Percentiles rank a stretch among this genome's conserved stretches.
These are phyloP conservation scores for Nomada fucata DNA, from an alignment of 2,888 invertebrate genomes.

Conservation along the genomic window DNA sequence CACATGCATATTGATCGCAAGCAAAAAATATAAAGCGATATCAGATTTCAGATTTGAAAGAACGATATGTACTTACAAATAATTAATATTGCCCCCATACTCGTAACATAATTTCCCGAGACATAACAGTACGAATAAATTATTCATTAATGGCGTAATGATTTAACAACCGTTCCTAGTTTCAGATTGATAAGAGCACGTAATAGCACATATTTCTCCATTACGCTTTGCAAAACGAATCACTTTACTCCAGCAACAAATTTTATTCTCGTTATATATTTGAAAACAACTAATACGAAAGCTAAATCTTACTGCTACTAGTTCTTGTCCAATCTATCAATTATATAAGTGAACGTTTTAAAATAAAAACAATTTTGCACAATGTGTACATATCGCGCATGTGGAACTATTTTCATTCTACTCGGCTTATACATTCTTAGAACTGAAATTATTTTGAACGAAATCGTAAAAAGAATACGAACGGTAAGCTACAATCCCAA, in stretches of 20 bases:
- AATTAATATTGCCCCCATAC: constrained; percentile 11
- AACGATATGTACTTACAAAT: constrained; percentile 10
- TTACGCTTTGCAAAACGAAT: background rate
- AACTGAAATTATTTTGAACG: background rate
- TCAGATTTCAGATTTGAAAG: constrained; percentile 1
- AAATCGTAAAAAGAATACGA: background rate
- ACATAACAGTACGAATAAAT: constrained; percentile 13
- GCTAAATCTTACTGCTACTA: background rate
- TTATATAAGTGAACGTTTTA: background rate
- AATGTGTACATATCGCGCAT: background rate
- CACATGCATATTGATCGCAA: constrained; percentile 8
- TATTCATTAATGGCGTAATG: constrained; percentile 20
- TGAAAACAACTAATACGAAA: background rate
- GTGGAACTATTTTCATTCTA: background rate
- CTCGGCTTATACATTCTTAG: background rate
- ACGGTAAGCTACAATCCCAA: background rate
- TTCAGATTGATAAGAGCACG: too few species aligned
- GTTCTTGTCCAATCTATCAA: background rate
- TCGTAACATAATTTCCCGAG: background rate
- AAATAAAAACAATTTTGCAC: background rate
- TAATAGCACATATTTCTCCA: background rate
- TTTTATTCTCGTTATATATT: too few species aligned
- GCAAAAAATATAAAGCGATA: background rate
- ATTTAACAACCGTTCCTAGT: background rate
- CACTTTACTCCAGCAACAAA: background rate